Evolutionary conservation across 2,888 invertebrate genomes (phyloP).

Genomic region (Oxytorus armatus): DNA sequence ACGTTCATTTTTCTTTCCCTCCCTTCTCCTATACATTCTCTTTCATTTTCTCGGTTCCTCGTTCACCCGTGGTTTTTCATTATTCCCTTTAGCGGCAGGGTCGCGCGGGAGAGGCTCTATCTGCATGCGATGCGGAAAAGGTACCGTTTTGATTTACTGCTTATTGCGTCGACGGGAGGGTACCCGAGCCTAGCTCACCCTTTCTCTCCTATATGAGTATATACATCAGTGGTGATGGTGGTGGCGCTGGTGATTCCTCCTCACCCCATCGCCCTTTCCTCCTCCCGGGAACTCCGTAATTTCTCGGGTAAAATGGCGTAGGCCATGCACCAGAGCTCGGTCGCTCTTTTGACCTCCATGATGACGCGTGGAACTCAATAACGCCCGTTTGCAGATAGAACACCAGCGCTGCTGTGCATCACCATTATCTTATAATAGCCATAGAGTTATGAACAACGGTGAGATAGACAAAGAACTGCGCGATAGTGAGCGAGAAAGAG

Average conservation of each 20-base stretch:
- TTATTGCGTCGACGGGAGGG: slow-evolving; percentile 75
- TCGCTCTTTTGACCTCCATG: slow-evolving; percentile 37
- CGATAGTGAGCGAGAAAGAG: neutral
- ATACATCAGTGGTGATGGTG: slow-evolving; percentile 19
- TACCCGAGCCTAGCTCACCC: slow-evolving; percentile 43
- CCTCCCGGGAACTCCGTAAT: slow-evolving; percentile 69
- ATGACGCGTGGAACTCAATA: slow-evolving; percentile 58
- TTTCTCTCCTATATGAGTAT: slow-evolving; percentile 25
- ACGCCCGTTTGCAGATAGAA: slow-evolving; percentile 38
- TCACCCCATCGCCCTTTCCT: slow-evolving; percentile 28
- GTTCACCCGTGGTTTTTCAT: slow-evolving; percentile 36
- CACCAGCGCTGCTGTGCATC: slow-evolving; percentile 46
- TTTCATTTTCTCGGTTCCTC: slow-evolving; percentile 34
- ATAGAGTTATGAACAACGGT: slow-evolving; percentile 27
- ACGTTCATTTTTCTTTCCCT: slow-evolving; percentile 46
- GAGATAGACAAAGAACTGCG: slow-evolving; percentile 34
- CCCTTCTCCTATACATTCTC: slow-evolving; percentile 27
- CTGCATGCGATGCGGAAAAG: slow-evolving; percentile 74
- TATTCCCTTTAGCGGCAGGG: slow-evolving; percentile 47
- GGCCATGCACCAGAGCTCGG: slow-evolving; percentile 67
- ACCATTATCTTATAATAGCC: slow-evolving; percentile 51
- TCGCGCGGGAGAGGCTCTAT: slow-evolving; percentile 54
- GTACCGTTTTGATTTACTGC: slow-evolving; percentile 79
- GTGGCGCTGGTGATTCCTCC: slow-evolving; percentile 29
- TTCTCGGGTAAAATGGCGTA: slow-evolving; percentile 71